Evolutionary conservation across 2,797 vertebrate genomes (phyloP).

Genomic region (Acanthurus lineatus): DNA sequence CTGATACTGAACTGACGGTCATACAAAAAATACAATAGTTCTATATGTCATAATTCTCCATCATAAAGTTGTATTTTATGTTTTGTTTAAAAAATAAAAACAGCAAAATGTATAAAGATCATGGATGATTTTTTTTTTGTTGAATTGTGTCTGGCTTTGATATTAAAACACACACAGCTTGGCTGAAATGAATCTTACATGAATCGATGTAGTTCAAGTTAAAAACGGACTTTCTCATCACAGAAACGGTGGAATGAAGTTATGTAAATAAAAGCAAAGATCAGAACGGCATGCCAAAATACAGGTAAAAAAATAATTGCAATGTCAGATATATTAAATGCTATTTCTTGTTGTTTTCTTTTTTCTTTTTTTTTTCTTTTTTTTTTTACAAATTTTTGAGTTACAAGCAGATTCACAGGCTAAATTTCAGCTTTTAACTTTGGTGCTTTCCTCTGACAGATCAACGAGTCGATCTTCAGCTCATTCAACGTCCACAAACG

Average conservation of each 20-base stretch:
- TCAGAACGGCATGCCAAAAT: slow-evolving; percentile 90
- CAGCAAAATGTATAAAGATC: slow-evolving; percentile 68
- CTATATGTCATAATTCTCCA: slow-evolving; percentile 67
- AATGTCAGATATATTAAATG: slow-evolving; percentile 87
- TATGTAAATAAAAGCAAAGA: slow-evolving; percentile 82
- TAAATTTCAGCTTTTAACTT: slow-evolving; percentile 77
- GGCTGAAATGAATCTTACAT: slow-evolving; percentile 86
- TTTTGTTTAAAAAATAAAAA: slow-evolving; percentile 76
- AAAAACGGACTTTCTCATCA: slow-evolving; percentile 85
- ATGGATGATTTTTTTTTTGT: slow-evolving; percentile 44
- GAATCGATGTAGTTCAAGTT: slow-evolving; percentile 80
- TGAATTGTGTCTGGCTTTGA: slow-evolving; percentile 88
- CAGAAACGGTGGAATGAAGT: slow-evolving; percentile 86
- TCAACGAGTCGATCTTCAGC: slow-evolving; percentile 25
- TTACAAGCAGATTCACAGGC: slow-evolving; percentile 81
- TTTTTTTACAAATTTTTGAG: slow-evolving; percentile 85
- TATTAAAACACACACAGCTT: slow-evolving; percentile 83
- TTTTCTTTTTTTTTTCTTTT: neutral
- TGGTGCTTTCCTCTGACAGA: slow-evolving; percentile 66
- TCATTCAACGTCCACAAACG: slow-evolving; percentile 52
- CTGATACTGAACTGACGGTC: slow-evolving; percentile 72
- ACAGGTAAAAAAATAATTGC: slow-evolving; percentile 90
- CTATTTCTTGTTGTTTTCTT: slow-evolving; percentile 61
- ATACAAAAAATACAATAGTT: slow-evolving; percentile 84
- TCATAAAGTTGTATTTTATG: slow-evolving; percentile 64